Conservation (phyloP, 2,113 vertebrate genomes). For the Hipposideros armiger region DNA sequence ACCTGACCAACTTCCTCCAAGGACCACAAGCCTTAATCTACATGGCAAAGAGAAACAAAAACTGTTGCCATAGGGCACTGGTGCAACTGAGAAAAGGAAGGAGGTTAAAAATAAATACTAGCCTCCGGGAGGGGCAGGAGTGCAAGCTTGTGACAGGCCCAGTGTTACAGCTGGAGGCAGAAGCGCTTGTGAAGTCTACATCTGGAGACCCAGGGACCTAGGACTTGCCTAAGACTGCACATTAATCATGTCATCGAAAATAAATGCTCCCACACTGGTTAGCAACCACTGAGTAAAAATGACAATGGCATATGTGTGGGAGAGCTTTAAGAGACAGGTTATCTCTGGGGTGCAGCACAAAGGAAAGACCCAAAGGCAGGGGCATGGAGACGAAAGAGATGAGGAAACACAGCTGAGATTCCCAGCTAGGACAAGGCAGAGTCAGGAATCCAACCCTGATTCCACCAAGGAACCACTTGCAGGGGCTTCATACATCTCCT, state of each 20-base stretch:
- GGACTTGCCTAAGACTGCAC: not conserved
- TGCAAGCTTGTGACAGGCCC: no score
- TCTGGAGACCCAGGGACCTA: not conserved
- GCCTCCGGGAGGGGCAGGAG: not conserved
- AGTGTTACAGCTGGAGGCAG: not conserved
- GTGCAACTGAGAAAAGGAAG: not conserved
- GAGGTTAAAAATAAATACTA: not conserved
- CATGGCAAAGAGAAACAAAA: not conserved
- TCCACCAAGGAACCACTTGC: not conserved
- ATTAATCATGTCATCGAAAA: not conserved
- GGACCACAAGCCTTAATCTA: not conserved
- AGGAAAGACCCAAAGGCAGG: not conserved
- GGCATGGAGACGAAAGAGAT: not conserved
- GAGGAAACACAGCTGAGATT: not conserved
- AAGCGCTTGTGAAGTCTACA: not conserved
- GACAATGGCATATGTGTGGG: not conserved
- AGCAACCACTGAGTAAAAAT: not conserved
- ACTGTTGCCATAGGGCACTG: not conserved
- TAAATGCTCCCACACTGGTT: not conserved
- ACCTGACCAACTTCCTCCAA: not conserved
- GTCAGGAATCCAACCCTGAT: not conserved
- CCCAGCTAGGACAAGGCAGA: not conserved
- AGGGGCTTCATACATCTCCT: no score
- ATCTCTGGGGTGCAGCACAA: not conserved
- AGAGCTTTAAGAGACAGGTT: not conserved